A percentile compares a stretch with the other conserved stretches of the same genome.
Evolutionary conservation across 1,140 invertebrate species (phyloP).

Genomic region (Papilio aristodemus): DNA sequence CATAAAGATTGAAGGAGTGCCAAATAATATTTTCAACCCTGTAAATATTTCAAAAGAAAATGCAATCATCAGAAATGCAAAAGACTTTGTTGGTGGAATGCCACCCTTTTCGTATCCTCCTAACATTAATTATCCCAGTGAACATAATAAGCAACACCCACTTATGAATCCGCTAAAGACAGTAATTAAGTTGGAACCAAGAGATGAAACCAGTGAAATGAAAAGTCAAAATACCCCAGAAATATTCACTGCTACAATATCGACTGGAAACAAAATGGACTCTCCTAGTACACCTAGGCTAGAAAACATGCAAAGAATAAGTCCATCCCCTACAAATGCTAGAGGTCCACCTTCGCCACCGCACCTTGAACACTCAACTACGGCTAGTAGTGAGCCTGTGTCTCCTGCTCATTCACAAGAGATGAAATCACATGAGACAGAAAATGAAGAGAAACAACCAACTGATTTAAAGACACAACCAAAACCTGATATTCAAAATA

Average conservation of each 20-base stretch:
- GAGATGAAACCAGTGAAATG: conserved; percentile 81
- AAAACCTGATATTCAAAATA: conserved; percentile 67
- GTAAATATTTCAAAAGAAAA: conserved; percentile 70
- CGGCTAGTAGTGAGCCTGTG: conserved; percentile 67
- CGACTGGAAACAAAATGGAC: conserved; percentile 68
- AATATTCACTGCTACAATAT: conserved; percentile 76
- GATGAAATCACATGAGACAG: conserved; percentile 66
- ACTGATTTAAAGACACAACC: conserved; percentile 72
- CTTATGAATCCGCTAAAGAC: conserved; percentile 76
- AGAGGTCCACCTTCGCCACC: conserved; percentile 63
- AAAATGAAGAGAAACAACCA: conserved; percentile 71
- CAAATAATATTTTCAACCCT: conserved; percentile 72
- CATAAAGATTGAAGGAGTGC: conserved; percentile 73
- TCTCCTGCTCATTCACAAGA: conserved; percentile 72
- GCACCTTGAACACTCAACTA: conserved; percentile 73
- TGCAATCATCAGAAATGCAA: conserved; percentile 70
- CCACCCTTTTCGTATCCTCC: conserved; percentile 68
- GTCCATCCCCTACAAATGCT: conserved; percentile 71
- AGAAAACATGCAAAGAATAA: conserved; percentile 70
- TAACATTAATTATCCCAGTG: conserved; percentile 65
- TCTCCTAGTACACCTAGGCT: conserved; percentile 66
- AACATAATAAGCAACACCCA: conserved; percentile 71
- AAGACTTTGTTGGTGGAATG: conserved; percentile 66
- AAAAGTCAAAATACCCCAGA: conserved; percentile 77
- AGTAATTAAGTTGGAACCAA: conserved; percentile 82